phyloP scores from a whole-genome alignment of 23 tunicate genomes.

The Halocynthia roretzi region DNA sequence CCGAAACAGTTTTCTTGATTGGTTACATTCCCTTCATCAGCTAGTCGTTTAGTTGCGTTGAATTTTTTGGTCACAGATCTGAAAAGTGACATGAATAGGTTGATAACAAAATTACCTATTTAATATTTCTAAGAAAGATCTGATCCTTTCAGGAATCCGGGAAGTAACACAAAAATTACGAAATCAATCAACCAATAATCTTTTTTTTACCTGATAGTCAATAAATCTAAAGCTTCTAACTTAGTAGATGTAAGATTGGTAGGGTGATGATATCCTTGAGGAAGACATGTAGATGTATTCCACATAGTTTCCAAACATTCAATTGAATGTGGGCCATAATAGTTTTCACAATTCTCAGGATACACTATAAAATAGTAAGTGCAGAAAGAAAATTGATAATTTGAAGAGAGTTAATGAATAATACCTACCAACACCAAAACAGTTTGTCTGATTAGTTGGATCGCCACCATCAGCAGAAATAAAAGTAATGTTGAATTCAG shows the following conservation, averaged over 20 bases:
- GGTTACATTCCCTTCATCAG: not conserved
- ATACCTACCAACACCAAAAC: conserved; percentile 25
- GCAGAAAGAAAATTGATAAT: too few relatives aligned
- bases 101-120: too few relatives aligned
- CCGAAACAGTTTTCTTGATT: conserved; percentile 23
- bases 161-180: too few relatives aligned
- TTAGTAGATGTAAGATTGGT: not conserved
- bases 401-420: too few relatives aligned
- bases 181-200: too few relatives aligned
- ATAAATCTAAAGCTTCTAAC: not conserved
- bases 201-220: conserved; percentile 2
- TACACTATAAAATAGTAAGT: conserved; percentile 2
- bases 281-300: conserved; percentile 12
- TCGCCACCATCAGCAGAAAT: conserved; percentile 16
- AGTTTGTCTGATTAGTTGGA: conserved; percentile 1
- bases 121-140: not conserved
- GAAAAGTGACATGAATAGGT: not conserved
- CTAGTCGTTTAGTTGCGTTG: not conserved
- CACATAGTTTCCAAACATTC: conserved; percentile 27
- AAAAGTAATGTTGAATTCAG: not conserved
- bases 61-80: not conserved
- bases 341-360: conserved; percentile 3
- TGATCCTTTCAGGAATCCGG: too few relatives aligned
- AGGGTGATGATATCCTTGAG: conserved; percentile 10
- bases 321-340: conserved; percentile 21